Evolutionary conservation across 2,888 invertebrate genomes (phyloP).

Genomic region (Copidosoma aretas): DNA sequence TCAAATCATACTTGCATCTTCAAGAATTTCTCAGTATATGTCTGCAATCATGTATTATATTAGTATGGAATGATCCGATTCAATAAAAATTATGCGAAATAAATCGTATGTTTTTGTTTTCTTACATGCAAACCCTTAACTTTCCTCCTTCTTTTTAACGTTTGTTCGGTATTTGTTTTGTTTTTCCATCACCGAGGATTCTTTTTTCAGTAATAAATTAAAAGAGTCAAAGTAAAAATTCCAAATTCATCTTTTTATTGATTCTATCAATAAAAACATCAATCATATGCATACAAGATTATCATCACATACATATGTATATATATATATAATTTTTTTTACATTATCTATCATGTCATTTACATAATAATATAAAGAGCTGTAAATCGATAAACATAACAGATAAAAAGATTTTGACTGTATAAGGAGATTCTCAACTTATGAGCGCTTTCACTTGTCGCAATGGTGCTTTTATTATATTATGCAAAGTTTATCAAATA

Average conservation of each 20-base stretch:
- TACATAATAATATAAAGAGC: slow-evolving; percentile 50
- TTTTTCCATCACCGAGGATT: too few species aligned
- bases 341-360: slow-evolving; percentile 36
- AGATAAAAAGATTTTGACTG: slow-evolving; percentile 42
- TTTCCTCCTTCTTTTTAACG: background rate
- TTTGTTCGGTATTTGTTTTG: background rate
- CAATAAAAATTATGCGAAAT: slow-evolving; percentile 56
- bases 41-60: slow-evolving; percentile 60
- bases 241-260: slow-evolving; percentile 41
- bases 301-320: slow-evolving; percentile 40
- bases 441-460: slow-evolving; percentile 16
- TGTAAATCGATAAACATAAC: slow-evolving; percentile 50
- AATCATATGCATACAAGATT: slow-evolving; percentile 36
- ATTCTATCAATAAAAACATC: slow-evolving; percentile 38
- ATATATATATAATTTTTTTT: slow-evolving; percentile 30
- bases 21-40: slow-evolving; percentile 58
- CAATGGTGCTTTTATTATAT: slow-evolving; percentile 19
- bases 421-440: slow-evolving; percentile 29
- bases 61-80: slow-evolving; percentile 54
- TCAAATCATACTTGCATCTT: slow-evolving; percentile 56
- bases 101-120: slow-evolving; percentile 3
- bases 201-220: background rate
- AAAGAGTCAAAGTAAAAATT: slow-evolving; percentile 28
- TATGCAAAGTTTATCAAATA: slow-evolving; percentile 18
- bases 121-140: too few species aligned